Conservation (phyloP, 2,797 vertebrate genomes). For the Xenops minutus region DNA sequence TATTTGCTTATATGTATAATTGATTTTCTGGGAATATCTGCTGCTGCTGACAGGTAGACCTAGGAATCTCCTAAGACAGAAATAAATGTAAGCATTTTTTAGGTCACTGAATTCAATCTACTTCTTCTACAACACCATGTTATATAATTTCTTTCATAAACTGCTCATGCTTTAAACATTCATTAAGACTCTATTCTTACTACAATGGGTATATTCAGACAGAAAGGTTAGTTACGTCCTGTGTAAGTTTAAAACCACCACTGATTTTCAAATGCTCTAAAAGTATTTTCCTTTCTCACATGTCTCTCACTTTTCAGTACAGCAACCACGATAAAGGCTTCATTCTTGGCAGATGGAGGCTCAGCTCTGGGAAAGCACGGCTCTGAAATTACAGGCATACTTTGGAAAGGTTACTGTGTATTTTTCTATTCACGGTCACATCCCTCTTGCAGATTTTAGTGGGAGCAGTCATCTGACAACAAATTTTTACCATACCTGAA, state of each 20-base stretch:
- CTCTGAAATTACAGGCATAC: conserved; percentile 3
- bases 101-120: conserved; percentile 19
- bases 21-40: conserved; percentile 33
- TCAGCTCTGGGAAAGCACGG: not conserved
- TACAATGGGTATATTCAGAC: not conserved
- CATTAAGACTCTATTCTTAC: not conserved
- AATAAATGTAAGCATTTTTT: conserved; percentile 16
- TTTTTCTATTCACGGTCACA: conserved; percentile 12
- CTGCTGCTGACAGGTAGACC: conserved; percentile 2
- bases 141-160: conserved; percentile 49
- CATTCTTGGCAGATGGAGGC: not conserved
- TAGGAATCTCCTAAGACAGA: not conserved
- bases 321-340: not conserved
- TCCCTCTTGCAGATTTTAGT: not conserved
- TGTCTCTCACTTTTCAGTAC: not conserved
- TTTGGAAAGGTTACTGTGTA: not conserved
- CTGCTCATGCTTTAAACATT: not conserved
- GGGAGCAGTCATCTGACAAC: not conserved
- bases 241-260: not conserved
- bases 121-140: not conserved
- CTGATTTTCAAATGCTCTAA: not conserved
- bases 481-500: conserved; percentile 27
- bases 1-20: conserved; percentile 41
- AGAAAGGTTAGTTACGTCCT: not conserved
- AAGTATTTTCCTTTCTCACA: not conserved